Base-by-base conservation (phyloP, 1,140 invertebrate genomes). In the Gonatopus flavifemur region DNA sequence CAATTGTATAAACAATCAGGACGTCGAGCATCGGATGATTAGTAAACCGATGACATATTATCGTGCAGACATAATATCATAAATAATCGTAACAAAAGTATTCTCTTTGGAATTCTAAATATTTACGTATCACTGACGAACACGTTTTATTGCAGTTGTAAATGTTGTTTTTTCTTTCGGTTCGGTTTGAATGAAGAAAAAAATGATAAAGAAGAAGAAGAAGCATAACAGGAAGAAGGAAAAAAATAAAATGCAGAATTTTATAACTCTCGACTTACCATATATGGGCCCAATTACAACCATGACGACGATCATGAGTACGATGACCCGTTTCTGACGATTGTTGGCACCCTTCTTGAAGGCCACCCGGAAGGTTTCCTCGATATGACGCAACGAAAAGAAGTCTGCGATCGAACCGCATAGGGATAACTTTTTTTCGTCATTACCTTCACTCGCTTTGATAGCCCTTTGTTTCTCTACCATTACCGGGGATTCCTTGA, bases 261-360 rank as follows among this genome's bases (percentile, higher is more conserved):
- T 3, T 24, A 8, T 12, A 20, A 10, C 8, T 38, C 8, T 21
- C 8, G 37, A 77, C 83, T 83, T 68, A 89, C 88, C 89, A 57
- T 90, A 88, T 73, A 91, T 82, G 1, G 88, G 88, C 39, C 89
- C 89, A 53, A 90, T 89, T 40, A 91, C 87, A 10, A 90, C 88
- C 82, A 89, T 89, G n/a, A 89, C 82, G 22, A 89, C 86, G 21
- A 90, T 71, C 80, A 90, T 89, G 4, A 91, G 77, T 62, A 89
- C 83, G 44, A 88, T 82, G 13, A 91, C 87, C 28, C 88, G 80
- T 49, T 85, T 79, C 49, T 84, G 81, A 1, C 88, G 67, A 58
- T 89, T 88, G 54, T 88, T 86, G 7, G 84, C 83, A 1, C 88
- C 88, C 24, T 80, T 74, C 61, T 88, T 89, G 70, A 91, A 90